Conservation (phyloP, 2,888 invertebrate species). For the Acanthopleura granulata region DNA sequence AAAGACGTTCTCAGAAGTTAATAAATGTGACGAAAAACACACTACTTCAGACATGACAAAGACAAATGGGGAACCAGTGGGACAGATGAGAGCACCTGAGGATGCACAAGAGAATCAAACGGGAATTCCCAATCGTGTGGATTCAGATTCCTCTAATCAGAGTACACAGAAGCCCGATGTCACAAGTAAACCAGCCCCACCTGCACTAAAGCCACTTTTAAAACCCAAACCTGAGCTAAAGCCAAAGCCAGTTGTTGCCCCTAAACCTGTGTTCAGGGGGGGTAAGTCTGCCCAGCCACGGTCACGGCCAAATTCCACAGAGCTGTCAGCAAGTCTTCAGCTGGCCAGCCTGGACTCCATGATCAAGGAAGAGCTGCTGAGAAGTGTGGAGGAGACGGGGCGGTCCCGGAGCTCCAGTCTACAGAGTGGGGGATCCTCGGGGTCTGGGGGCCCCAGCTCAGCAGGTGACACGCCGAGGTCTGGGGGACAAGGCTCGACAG, state of each 20-base stretch:
- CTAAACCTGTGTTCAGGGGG: slow-evolving; percentile 37
- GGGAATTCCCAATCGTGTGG: background rate
- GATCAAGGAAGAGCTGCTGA: slow-evolving; percentile 36
- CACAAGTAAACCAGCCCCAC: background rate
- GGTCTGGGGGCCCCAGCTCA: slow-evolving; percentile 4
- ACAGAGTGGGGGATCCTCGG: slow-evolving; percentile 21
- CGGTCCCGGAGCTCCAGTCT: slow-evolving; percentile 23
- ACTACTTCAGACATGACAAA: background rate
- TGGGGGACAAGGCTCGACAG: background rate
- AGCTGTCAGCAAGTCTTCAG: background rate
- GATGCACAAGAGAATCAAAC: background rate
- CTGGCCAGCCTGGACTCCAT: slow-evolving; percentile 35
- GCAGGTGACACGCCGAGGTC: background rate
- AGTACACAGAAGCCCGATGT: background rate
- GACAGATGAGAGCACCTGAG: background rate
- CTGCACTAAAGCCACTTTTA: slow-evolving; percentile 21
- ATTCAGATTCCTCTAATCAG: background rate
- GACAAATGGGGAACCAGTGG: background rate
- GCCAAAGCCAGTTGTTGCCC: slow-evolving; percentile 43
- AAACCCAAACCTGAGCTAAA: slow-evolving; percentile 57
- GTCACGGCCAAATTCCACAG: slow-evolving; percentile 22
- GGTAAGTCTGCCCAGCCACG: slow-evolving; percentile 25
- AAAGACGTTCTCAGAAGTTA: background rate
- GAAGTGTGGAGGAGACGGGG: slow-evolving; percentile 25
- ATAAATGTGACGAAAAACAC: background rate